Base-by-base conservation (phyloP, 1,140 invertebrate species). In the Amyelois transitella region DNA sequence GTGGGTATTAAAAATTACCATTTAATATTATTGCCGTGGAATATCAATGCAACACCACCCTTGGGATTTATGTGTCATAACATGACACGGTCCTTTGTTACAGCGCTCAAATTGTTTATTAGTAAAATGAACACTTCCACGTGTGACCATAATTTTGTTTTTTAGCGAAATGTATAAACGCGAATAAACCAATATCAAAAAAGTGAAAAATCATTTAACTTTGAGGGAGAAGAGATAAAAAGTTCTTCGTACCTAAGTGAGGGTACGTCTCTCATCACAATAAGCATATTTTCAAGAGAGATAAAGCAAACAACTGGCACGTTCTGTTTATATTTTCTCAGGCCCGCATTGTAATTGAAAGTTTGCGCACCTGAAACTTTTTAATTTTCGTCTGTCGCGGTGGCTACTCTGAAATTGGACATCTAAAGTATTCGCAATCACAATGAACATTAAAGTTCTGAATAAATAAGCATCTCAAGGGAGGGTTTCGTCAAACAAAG, bases 401-500 rank as follows among this genome's bases (percentile, higher is more conserved):
- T 38, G 12, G 2, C 32, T n/a, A 14, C 12, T 14, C 17, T 3
- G n/a, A 38, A 38, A 38, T 14, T n/a, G n/a, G 12, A 38, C 19
- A 12, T 18, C n/a, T 21, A 48, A 47, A 48, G 45, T 48, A 21
- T n/a, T n/a, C 18, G 20, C 32, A 48, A 21, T 48, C 17, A 54
- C 44, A 54, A 54, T 22, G 43, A 20, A 10, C 4, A 24, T 48
- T 47, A 47, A 48, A 54, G 52, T 47, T 54, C 22, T 54, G 44
- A 53, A 47, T 48, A 54, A 47, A 54, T 54, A 45, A 45, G 17
- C 17, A 54, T 20, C 10, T 38, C 51, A n/a, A n/a, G n/a, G 17
- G 43, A 53, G 52, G 45, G 52, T 54, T 54, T 54, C 28, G 17
- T 38, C 32, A 43, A 53, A 44, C 43, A 53, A 45, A 44, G n/a